Conservation (phyloP, 2,797 vertebrate species). For the Tapera naevia region DNA sequence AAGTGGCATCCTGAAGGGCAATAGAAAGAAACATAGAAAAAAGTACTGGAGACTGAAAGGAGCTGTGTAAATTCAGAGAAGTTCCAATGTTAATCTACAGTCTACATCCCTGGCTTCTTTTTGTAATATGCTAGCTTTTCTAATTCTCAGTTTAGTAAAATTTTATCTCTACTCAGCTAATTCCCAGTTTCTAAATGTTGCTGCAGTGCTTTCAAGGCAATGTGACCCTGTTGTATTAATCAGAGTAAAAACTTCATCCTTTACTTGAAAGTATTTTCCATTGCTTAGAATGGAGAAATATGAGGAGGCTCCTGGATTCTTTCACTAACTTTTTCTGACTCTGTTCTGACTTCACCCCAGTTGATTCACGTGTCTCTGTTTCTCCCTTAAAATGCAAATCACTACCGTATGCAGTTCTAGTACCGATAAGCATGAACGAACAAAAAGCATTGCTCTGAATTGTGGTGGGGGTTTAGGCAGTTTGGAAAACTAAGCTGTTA, state of each 20-base stretch:
- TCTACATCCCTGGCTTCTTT: neutral
- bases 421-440: neutral
- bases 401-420: neutral
- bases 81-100: neutral
- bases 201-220: neutral
- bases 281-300: neutral
- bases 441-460: neutral
- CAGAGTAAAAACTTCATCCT: neutral
- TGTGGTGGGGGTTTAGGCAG: neutral
- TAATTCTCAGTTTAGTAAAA: neutral
- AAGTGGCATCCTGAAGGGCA: neutral
- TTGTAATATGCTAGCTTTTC: neutral
- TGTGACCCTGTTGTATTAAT: neutral
- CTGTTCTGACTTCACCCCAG: neutral
- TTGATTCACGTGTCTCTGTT: neutral
- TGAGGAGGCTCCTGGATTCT: neutral
- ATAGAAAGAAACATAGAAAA: neutral
- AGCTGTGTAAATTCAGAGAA: neutral
- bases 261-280: neutral
- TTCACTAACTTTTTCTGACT: neutral
- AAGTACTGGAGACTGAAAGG: neutral
- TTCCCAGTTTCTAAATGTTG: neutral
- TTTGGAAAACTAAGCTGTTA: neutral
- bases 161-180: neutral
- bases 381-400: neutral